phyloP scores from a whole-genome alignment of 2,113 vertebrate genomes.

The Motacilla tschutschensis region DNA sequence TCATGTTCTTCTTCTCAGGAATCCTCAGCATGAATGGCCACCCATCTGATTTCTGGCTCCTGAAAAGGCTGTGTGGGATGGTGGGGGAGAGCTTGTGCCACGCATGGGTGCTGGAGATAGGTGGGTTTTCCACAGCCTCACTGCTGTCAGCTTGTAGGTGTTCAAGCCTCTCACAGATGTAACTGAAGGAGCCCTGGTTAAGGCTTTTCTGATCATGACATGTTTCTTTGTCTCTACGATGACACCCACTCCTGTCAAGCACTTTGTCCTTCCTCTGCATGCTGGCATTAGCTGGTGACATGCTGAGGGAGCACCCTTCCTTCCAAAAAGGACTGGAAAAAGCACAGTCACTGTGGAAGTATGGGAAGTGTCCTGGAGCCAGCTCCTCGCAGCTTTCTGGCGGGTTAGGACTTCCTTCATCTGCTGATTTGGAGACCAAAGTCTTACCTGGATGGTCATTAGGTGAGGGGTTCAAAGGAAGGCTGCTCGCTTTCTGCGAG shows the following conservation, averaged over 20 bases:
- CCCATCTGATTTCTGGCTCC: slow-evolving; percentile 80
- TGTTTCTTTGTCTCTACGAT: slow-evolving; percentile 64
- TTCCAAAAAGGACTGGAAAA: slow-evolving; percentile 91
- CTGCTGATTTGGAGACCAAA: background rate
- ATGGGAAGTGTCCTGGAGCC: slow-evolving; percentile 48
- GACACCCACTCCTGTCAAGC: background rate
- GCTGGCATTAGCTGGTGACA: slow-evolving; percentile 71
- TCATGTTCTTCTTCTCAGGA: slow-evolving; percentile 96
- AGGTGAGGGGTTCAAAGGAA: background rate
- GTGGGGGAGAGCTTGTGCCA: slow-evolving; percentile 60
- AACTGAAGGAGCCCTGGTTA: slow-evolving; percentile 85
- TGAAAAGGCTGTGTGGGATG: slow-evolving; percentile 80
- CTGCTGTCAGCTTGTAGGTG: slow-evolving; percentile 71
- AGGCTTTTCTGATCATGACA: slow-evolving; percentile 80
- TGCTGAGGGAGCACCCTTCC: slow-evolving; percentile 61
- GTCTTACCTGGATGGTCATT: background rate
- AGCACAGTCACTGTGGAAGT: slow-evolving; percentile 77
- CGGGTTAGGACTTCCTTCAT: background rate
- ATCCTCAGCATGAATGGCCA: slow-evolving; percentile 96
- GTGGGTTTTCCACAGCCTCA: background rate
- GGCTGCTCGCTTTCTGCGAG: background rate
- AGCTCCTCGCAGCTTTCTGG: slow-evolving; percentile 3
- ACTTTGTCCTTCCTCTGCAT: slow-evolving; percentile 40
- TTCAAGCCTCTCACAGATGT: slow-evolving; percentile 88
- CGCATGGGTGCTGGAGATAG: background rate